phyloP scores from a whole-genome alignment of 2,797 vertebrate species.

The Vespertilio murinus region DNA sequence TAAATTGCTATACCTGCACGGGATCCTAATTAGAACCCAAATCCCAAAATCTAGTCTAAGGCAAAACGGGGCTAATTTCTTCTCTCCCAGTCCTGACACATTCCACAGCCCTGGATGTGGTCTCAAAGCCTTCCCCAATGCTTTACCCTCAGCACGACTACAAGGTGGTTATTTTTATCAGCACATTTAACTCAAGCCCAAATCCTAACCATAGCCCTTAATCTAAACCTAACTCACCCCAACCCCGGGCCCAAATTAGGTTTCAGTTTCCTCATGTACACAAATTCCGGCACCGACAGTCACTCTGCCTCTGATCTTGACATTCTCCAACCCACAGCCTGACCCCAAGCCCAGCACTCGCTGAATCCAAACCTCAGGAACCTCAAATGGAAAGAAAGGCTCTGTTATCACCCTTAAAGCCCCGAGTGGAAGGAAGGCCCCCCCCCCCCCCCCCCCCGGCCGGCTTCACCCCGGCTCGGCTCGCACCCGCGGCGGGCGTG shows the following conservation, averaged over 20 bases:
- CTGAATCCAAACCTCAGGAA: slow-evolving; percentile 48
- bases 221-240: neutral
- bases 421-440: neutral
- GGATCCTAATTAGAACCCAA: neutral
- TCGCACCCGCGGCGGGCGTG: neutral
- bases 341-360: neutral
- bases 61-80: neutral
- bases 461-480: neutral
- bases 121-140: neutral
- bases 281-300: neutral
- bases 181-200: neutral
- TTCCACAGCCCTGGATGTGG: neutral
- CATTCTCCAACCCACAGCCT: neutral
- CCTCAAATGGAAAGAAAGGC: slow-evolving; percentile 51
- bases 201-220: neutral
- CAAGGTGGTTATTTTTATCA: neutral
- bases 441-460: neutral
- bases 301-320: slow-evolving; percentile 34
- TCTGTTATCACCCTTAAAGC: neutral
- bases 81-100: neutral
- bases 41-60: neutral
- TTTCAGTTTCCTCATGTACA: neutral
- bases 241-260: neutral
- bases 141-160: neutral
- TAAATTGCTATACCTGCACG: neutral